These are phyloP conservation scores for Heloderma charlesbogerti DNA, from an alignment of 2,113 vertebrate genomes.

Conservation along the genomic window DNA sequence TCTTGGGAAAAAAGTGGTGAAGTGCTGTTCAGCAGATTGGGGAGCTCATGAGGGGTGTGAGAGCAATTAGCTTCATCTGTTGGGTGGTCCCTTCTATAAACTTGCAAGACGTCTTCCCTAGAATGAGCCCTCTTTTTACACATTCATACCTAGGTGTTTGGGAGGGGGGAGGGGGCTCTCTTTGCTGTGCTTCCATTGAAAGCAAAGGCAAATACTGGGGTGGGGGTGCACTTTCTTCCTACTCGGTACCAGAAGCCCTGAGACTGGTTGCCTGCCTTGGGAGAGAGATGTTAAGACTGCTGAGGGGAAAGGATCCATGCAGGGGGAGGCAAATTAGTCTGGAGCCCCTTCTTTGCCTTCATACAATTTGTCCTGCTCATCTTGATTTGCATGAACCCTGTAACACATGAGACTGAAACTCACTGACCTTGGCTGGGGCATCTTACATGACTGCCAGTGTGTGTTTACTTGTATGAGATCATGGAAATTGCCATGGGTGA, in stretches of 20 bases:
- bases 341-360: slow-evolving; percentile 14
- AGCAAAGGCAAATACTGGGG: slow-evolving; percentile 72
- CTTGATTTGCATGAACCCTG: background rate
- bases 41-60: slow-evolving; percentile 50
- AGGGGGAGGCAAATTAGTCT: slow-evolving; percentile 33
- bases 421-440: background rate
- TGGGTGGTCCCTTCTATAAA: slow-evolving; percentile 78
- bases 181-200: slow-evolving; percentile 70
- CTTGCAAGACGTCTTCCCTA: slow-evolving; percentile 74
- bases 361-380: background rate
- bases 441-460: background rate
- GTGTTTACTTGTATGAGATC: background rate
- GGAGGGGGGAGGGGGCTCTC: slow-evolving; percentile 28
- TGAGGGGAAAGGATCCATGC: slow-evolving; percentile 10
- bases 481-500: background rate
- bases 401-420: background rate
- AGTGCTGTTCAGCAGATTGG: slow-evolving; percentile 71
- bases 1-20: slow-evolving; percentile 67
- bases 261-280: slow-evolving; percentile 53
- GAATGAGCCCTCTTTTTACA: slow-evolving; percentile 79
- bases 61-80: slow-evolving; percentile 73
- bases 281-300: slow-evolving; percentile 46
- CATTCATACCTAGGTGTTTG: slow-evolving; percentile 63
- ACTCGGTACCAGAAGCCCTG: slow-evolving; percentile 67
- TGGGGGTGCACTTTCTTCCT: slow-evolving; percentile 64